Evolutionary conservation across 2,888 invertebrate genomes (phyloP).

Genomic region (Agrilus cyanescens): DNA sequence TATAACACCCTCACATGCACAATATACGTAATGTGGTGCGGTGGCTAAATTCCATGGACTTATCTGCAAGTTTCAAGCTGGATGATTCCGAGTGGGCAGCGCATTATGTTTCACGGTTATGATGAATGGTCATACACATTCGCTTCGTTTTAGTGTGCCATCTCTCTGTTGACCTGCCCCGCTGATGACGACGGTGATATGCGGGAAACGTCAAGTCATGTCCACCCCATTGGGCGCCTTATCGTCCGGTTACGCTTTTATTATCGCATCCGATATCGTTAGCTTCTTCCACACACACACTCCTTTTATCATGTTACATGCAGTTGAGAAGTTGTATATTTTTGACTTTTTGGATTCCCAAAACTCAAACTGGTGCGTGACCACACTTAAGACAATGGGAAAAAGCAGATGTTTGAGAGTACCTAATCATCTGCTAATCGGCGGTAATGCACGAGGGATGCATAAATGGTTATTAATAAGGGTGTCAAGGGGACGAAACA

Average conservation of each 20-base stretch:
- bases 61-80: constrained; percentile 13
- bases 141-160: too few relatives aligned
- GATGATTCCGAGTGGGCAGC: constrained; percentile 14
- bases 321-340: too few relatives aligned
- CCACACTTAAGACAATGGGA: constrained; percentile 18
- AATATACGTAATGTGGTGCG: neutral
- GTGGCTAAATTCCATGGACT: constrained; percentile 3
- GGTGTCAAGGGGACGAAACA: too few relatives aligned
- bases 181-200: constrained; percentile 24
- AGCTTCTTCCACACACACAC: too few relatives aligned
- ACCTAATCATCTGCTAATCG: too few relatives aligned
- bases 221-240: constrained; percentile 30
- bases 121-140: constrained; percentile 11
- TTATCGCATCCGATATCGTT: too few relatives aligned
- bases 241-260: constrained; percentile 14
- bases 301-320: too few relatives aligned
- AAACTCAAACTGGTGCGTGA: constrained; percentile 10
- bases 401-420: constrained; percentile 17
- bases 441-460: too few relatives aligned
- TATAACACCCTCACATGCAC: neutral
- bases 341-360: too few relatives aligned
- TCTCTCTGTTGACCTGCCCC: constrained; percentile 8
- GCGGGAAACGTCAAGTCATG: constrained; percentile 27
- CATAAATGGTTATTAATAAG: too few relatives aligned
- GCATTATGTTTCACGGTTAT: constrained; percentile 13